Evolutionary conservation across 2,113 vertebrate genomes (phyloP).

Genomic region (Trogon melanurus): DNA sequence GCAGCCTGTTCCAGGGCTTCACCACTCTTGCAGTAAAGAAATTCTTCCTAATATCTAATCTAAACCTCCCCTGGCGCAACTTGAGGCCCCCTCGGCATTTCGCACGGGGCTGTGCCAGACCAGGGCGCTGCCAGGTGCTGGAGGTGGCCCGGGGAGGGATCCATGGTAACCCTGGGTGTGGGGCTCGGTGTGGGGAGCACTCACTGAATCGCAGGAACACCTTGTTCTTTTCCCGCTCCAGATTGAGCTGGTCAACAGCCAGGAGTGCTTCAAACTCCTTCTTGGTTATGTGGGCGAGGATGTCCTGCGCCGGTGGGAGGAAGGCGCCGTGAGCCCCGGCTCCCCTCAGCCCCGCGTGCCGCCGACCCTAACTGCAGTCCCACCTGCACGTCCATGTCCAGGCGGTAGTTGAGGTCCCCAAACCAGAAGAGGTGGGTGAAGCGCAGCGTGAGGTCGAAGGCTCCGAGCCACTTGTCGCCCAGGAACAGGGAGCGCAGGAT

Average conservation of each 20-base stretch:
- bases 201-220: slow-evolving; percentile 88
- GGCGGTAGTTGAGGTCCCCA: slow-evolving; percentile 70
- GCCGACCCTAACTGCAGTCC: background rate
- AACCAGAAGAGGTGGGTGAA: slow-evolving; percentile 76
- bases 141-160: background rate
- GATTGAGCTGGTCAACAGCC: slow-evolving; percentile 86
- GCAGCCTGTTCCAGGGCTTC: too few species aligned
- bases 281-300: slow-evolving; percentile 82
- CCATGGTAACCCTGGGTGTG: background rate
- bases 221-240: slow-evolving; percentile 86
- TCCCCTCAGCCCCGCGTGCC: too few species aligned
- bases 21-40: too few species aligned
- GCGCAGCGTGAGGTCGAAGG: slow-evolving; percentile 67
- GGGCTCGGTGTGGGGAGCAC: background rate
- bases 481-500: slow-evolving; percentile 65
- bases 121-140: background rate
- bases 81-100: too few species aligned
- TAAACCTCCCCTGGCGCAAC: too few species aligned
- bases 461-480: slow-evolving; percentile 57
- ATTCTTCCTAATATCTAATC: too few species aligned
- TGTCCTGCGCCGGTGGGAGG: slow-evolving; percentile 70
- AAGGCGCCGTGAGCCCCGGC: accelerated
- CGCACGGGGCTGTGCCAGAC: background rate
- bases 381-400: slow-evolving; percentile 72
- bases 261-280: slow-evolving; percentile 86